Base-by-base conservation (phyloP, 2,113 vertebrate genomes). In the Lamprologus ornatipinnis region DNA sequence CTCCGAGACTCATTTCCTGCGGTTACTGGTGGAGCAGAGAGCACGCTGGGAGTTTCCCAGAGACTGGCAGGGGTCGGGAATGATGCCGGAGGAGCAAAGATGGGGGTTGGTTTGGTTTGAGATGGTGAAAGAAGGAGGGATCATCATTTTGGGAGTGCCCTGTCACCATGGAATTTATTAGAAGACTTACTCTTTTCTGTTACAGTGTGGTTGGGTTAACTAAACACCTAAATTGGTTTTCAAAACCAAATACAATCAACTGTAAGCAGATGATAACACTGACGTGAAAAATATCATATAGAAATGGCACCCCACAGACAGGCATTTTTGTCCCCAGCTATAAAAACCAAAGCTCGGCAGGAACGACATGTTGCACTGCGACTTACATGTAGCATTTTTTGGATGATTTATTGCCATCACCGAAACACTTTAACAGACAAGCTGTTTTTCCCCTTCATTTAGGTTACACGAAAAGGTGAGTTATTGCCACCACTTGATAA, bases 1-100 rank as follows among this genome's bases (percentile, higher is more conserved):
- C 94, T 92, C 90, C 28, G 85, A 94, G 95, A 93, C 93, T 96
- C 95, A 96, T 96, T 97, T 96, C 95, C 96, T 96, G 96, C 87
- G 86, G 95, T 95, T 96, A 85, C 92, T 93, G 87, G 91, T 95
- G 93, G 91, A 95, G 91, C 94, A 94, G 83, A 94, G 91, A 91
- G 92, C 87, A 92, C 87, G 92, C 93, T 96, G 94, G 90, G 94
- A 93, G 92, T 95, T 94, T 96, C 94, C 94, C 95, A 95, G 89
- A 94, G 93, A 90, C 91, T 90, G 95, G 94, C 94, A 93, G 86
- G 92, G 94, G 89, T 93, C 33, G 86, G 91, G 90, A 93, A 78
- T 75, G 86, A 91, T 95, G 92, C 90, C 81, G 88, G 82, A 87
- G 84, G 87, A 92, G 81, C 65, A 45, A 87, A 85, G 83, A 51